A percentile compares a stretch with the other conserved stretches of the same genome.
Conservation (phyloP, 2,797 vertebrate species). For the Acrossocheilus wenchowensis region DNA sequence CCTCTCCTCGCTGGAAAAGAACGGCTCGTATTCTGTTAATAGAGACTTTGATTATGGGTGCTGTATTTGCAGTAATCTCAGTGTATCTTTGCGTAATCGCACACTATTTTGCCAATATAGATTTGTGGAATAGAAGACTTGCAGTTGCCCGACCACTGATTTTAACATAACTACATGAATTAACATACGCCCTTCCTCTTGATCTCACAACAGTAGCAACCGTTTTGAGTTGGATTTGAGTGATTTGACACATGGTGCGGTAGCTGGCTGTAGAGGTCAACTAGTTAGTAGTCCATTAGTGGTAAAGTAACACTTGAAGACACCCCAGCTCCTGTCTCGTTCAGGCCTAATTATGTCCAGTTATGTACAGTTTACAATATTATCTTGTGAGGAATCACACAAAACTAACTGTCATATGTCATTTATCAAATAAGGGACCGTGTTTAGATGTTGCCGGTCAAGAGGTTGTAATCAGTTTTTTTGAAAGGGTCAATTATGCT, state of each 20-base stretch:
- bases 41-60: constrained; percentile 47
- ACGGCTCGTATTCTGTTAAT: constrained; percentile 42
- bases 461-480: background rate
- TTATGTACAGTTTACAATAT: constrained; percentile 7
- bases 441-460: background rate
- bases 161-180: constrained; percentile 8
- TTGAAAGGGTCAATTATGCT: no score
- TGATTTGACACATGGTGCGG: constrained; percentile 27
- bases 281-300: background rate
- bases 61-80: constrained; percentile 36
- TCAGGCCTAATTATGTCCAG: background rate
- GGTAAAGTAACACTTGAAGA: constrained; percentile 1
- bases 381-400: background rate
- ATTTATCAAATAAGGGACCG: constrained; percentile 20
- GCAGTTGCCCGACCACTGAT: constrained; percentile 1
- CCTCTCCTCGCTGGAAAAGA: constrained; percentile 43
- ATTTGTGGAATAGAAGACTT: constrained; percentile 10
- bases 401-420: background rate
- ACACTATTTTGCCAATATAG: constrained; percentile 45
- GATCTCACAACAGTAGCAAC: constrained; percentile 20
- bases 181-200: background rate
- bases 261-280: constrained; percentile 10
- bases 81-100: constrained; percentile 47
- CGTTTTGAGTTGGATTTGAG: constrained; percentile 29
- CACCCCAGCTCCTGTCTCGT: background rate